These are phyloP conservation scores for Zhengitettix transpicula DNA, from an alignment of 2,888 invertebrate species.

Conservation along the genomic window DNA sequence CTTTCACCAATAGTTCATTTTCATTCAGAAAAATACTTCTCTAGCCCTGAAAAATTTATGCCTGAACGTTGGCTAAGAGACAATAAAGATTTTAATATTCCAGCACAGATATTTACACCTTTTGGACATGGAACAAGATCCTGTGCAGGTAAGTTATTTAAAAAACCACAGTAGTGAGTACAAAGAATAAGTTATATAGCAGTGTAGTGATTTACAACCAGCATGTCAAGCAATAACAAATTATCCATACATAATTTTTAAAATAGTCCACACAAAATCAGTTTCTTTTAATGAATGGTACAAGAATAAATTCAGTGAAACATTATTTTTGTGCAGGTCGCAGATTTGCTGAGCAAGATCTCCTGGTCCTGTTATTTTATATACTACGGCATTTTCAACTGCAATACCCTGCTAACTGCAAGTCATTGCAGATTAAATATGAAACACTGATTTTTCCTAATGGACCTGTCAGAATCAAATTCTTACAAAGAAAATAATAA, in stretches of 20 bases:
- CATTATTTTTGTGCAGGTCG: conserved; percentile 21
- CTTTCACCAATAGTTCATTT: conserved; percentile 19
- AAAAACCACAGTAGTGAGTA: too few species aligned
- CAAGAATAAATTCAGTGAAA: too few species aligned
- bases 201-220: too few species aligned
- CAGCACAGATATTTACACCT: conserved; percentile 31
- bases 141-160: conserved; percentile 29
- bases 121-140: conserved; percentile 35
- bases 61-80: conserved; percentile 22
- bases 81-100: conserved; percentile 15
- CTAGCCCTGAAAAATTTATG: conserved; percentile 17
- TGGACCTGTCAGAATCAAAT: conserved; percentile 22
- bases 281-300: too few species aligned
- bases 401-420: conserved; percentile 20
- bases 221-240: too few species aligned
- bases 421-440: conserved; percentile 25
- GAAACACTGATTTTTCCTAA: conserved; percentile 33
- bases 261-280: too few species aligned
- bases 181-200: too few species aligned
- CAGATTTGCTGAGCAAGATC: conserved; percentile 35
- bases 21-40: conserved; percentile 19
- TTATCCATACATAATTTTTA: too few species aligned
- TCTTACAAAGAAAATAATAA: conserved; percentile 5
- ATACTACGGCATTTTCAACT: conserved; percentile 28
- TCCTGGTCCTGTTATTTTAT: conserved; percentile 27